Evolutionary conservation across 2,797 vertebrate genomes (phyloP), one percentile per base, ranked within the genome.

Genomic region (Sternotherus odoratus): DNA sequence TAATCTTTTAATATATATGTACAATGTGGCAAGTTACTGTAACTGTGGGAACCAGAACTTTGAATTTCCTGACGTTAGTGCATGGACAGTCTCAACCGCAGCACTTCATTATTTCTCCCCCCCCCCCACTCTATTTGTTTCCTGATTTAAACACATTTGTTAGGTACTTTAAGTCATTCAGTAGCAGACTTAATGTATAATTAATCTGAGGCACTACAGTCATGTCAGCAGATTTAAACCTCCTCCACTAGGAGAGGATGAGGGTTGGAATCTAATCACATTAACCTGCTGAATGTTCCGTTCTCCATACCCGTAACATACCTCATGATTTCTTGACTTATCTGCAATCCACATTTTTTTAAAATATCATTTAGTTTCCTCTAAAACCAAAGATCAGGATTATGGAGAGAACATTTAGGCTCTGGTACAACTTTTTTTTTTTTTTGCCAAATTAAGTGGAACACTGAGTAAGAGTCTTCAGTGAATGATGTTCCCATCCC

Each of bases 351-450:
- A 94, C 94, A 91, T 75, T 92, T 36, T 36, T n/a, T 85, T 92
- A 21, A 8, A n/a, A 81, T 1, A 89, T 88, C 81, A 66, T 77
- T 93, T 86, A 94, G 84, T 94, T 96, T 95, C 96, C 95, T 90
- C 93, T 19, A 86, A 94, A 96, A 96, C 53, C 33, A 94, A 94
- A 79, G 89, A 2, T 87, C 81, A 77, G 39, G 26, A 74, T 9
- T 66, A 66, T 11, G 19, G 63, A 66, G 72, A 74, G 72, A 43
- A 28, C 72, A 48, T 28, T 46, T 16, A 46, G 4, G 12, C 16
- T 26, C 7, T 15, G 24, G 43, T 63, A 84, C 33, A 63, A 39
- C 28, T 78, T 8, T 1, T 0, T 13, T 46, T 78, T 8, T 1
- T 0, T 13, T 46, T 83, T 81, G 88, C 63, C 50, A 21, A 1